Evolutionary conservation across 2,797 vertebrate species (phyloP), one percentile per base, ranked within the genome.

Genomic region (Masticophis lateralis): DNA sequence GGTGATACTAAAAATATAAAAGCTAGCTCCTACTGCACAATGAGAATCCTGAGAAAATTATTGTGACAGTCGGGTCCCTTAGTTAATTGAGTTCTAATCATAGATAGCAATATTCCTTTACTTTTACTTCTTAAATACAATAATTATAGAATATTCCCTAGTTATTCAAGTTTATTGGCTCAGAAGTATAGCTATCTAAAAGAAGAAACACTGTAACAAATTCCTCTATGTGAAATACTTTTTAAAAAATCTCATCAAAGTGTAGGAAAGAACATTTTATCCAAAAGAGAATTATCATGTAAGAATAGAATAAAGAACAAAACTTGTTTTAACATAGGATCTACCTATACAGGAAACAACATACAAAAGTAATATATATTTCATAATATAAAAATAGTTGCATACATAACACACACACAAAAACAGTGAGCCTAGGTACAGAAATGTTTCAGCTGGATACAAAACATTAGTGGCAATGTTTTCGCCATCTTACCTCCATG

Each of bases 131-230:
- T 83, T 43, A 63, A 63, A 3, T 86, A 32, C 22, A 43, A 79
- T 79, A 79, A 43, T 79, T 27, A 69, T 56, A 88, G 28, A 79
- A 51, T 91, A 55, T 90, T 43, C 55, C 57, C 51, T 87, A 87
- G 10, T 28, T 14, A 90, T 74, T 88, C 51, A 88, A 53, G 37
- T 5, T 25, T 43, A 16, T 74, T 91, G 86, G 37, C 28, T 74
- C 61, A 91, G 61, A 91, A 16, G 74, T 59, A 32, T 9, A 91
- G 61, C 87, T 69, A 32, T 87, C 47, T 69, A 55, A 51, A 69
- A 90, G 90, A 93, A 90, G 66, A 93, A 69, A 90, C 53, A 57
- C n/a, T 56, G 32, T 8, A 90, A 28, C 51, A 60, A 87, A 32
- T 87, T 90, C 83, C 60, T 87, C 20, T 57, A 13, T 43, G 43